phyloP scores from a whole-genome alignment of 2,888 invertebrate species.

The Trachelus tabidus region DNA sequence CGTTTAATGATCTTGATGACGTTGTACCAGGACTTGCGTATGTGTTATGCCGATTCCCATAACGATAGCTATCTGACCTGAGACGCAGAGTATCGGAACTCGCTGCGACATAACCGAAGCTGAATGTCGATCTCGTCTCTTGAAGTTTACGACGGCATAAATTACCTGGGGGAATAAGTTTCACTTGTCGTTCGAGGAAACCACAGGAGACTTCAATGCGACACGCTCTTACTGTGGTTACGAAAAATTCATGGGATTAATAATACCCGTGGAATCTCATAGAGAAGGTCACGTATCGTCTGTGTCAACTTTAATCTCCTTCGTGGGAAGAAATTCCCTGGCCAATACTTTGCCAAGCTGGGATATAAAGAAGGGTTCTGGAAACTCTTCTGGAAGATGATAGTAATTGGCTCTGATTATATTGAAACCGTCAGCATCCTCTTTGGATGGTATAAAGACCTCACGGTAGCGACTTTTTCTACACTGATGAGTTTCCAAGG shows the following conservation, averaged over 20 bases:
- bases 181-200: not conserved
- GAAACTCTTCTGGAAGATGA: slow-evolving; percentile 34
- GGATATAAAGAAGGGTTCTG: slow-evolving; percentile 22
- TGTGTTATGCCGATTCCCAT: slow-evolving; percentile 35
- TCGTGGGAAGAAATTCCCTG: not conserved
- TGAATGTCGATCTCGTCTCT: not conserved
- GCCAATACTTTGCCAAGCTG: slow-evolving; percentile 10
- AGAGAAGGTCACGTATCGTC: not conserved
- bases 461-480: slow-evolving; percentile 1
- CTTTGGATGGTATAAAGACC: slow-evolving; percentile 3
- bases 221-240: not conserved
- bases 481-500: not conserved
- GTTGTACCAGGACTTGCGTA: not conserved
- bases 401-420: slow-evolving; percentile 53
- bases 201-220: not conserved
- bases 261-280: not conserved
- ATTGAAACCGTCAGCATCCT: slow-evolving; percentile 36
- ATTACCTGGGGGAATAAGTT: not conserved
- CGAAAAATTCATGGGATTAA: not conserved
- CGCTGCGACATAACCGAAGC: slow-evolving; percentile 1
- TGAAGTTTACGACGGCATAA: not conserved
- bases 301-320: not conserved
- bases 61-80: slow-evolving; percentile 49
- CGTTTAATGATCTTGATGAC: not conserved
- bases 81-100: slow-evolving; percentile 32